A percentile compares a stretch with the other conserved stretches of the same genome.
phyloP scores from a whole-genome alignment of 2,113 vertebrate species.

The Ploceus nigricollis region DNA sequence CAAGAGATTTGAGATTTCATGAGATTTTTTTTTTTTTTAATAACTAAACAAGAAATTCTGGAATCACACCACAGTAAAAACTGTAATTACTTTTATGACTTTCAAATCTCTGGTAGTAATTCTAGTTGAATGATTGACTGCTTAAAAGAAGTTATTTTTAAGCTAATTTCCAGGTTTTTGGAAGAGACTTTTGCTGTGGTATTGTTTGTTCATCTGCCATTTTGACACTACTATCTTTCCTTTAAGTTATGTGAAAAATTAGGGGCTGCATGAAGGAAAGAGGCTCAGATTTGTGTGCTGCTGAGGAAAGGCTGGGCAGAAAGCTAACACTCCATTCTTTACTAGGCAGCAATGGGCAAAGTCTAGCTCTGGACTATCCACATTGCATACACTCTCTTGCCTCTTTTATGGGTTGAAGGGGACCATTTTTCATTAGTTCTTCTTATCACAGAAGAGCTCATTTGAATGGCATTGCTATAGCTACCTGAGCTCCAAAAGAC shows the following conservation, averaged over 20 bases:
- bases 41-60: neutral
- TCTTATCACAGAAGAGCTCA: neutral
- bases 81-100: neutral
- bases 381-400: neutral
- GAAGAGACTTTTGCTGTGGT: neutral
- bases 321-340: neutral
- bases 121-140: neutral
- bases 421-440: neutral
- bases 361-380: neutral
- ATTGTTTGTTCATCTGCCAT: neutral
- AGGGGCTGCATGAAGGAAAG: neutral
- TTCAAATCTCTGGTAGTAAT: neutral
- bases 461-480: conserved; percentile 15
- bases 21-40: neutral
- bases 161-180: neutral
- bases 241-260: neutral
- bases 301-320: neutral
- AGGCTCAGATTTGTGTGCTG: neutral
- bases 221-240: neutral
- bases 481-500: neutral
- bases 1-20: neutral
- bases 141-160: neutral
- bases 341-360: neutral
- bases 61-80: neutral
- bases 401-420: neutral